Conservation (phyloP, 2,113 vertebrate species). For the Melospiza melodia region DNA sequence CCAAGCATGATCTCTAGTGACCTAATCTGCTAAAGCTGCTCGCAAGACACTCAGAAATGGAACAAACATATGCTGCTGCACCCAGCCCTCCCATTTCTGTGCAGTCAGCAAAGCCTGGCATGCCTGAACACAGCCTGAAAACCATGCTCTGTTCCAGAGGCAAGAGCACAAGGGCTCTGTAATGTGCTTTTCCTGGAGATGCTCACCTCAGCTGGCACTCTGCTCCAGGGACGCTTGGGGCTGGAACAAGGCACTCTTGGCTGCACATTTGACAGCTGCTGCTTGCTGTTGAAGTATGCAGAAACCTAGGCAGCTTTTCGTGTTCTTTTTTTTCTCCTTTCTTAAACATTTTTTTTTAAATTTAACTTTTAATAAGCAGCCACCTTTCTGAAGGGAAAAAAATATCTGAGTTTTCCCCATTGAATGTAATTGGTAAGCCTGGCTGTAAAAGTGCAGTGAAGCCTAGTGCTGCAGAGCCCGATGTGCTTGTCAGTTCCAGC, state of each 20-base stretch:
- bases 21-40: conserved; percentile 23
- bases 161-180: background rate
- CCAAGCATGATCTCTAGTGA: conserved; percentile 19
- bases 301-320: background rate
- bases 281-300: background rate
- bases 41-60: background rate
- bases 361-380: background rate
- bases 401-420: background rate
- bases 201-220: background rate
- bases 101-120: conserved; percentile 49
- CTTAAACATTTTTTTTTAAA: background rate
- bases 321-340: background rate
- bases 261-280: conserved; percentile 2
- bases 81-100: background rate
- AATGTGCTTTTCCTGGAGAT: conserved; percentile 21
- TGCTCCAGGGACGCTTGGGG: background rate
- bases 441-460: background rate
- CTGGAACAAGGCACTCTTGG: conserved; percentile 22
- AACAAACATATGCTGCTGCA: background rate
- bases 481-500: background rate
- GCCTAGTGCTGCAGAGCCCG: background rate
- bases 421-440: background rate
- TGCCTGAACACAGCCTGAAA: conserved; percentile 25
- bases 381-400: background rate
- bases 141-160: background rate